A percentile compares a stretch with the other conserved stretches of the same genome.
Evolutionary conservation across 2,797 vertebrate genomes (phyloP).

Genomic region (Sebastes wilsoni): DNA sequence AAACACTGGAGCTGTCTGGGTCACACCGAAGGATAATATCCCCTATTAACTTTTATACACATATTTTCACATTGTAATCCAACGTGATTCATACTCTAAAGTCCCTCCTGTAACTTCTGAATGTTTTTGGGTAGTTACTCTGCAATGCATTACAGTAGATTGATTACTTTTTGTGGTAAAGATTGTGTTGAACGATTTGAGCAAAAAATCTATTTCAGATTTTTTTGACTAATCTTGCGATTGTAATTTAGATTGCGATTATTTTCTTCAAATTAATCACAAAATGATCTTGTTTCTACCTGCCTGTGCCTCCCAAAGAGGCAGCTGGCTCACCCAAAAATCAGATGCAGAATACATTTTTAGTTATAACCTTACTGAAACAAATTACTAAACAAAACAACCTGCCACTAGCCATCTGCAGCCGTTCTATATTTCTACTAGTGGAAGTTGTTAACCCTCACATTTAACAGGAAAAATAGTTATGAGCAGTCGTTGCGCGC

Average conservation of each 20-base stretch:
- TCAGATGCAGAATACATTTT: too few relatives aligned
- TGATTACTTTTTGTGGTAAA: background rate
- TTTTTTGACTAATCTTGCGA: background rate
- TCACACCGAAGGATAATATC: background rate
- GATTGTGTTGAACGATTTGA: background rate
- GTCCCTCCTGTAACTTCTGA: background rate
- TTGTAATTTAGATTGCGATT: background rate
- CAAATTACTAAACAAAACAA: too few relatives aligned
- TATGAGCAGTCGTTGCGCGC: too few relatives aligned
- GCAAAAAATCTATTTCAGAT: background rate
- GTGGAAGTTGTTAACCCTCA: too few relatives aligned
- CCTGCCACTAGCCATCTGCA: too few relatives aligned
- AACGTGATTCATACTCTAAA: background rate
- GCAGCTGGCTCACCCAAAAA: too few relatives aligned
- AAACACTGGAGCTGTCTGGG: background rate
- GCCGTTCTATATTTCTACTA: too few relatives aligned
- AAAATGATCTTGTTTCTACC: background rate
- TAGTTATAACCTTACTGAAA: too few relatives aligned
- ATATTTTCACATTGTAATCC: background rate
- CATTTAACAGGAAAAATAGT: too few relatives aligned
- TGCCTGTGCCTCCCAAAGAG: fast-evolving
- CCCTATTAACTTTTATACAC: background rate
- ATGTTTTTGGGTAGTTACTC: background rate
- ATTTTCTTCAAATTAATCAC: background rate
- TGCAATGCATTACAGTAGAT: background rate